phyloP scores from a whole-genome alignment of 2,113 vertebrate species.

The Panthera tigris region DNA sequence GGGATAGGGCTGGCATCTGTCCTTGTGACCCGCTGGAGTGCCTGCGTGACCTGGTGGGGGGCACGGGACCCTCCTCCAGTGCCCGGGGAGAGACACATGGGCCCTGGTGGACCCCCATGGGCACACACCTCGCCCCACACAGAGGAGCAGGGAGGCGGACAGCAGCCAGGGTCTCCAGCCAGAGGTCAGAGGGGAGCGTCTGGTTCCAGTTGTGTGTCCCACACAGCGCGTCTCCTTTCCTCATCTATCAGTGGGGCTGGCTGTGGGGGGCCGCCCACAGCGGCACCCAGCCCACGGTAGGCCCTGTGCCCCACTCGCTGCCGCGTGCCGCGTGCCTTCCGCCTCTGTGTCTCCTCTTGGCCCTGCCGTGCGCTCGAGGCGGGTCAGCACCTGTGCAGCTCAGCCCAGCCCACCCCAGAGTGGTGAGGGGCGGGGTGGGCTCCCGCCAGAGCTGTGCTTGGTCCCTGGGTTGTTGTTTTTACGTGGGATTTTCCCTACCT shows the following conservation, averaged over 20 bases:
- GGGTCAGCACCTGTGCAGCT: not conserved
- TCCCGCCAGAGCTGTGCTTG: not conserved
- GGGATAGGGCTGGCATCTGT: not conserved
- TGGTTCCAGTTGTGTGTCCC: rapidly evolving
- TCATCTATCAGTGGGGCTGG: not conserved
- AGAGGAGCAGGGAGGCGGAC: not conserved
- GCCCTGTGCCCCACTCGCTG: not conserved
- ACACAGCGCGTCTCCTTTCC: not conserved
- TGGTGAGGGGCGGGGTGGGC: not conserved
- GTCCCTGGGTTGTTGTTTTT: not conserved
- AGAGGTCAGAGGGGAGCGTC: not conserved
- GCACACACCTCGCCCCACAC: not conserved
- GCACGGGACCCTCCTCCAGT: not conserved
- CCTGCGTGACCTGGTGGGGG: not conserved
- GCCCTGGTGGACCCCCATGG: no score
- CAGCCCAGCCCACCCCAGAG: not conserved
- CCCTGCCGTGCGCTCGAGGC: not conserved
- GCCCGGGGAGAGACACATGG: not conserved
- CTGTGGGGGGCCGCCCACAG: not conserved
- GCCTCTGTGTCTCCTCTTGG: no score
- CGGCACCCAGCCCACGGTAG: not conserved
- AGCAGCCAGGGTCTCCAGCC: not conserved
- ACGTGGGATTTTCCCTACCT: conserved; percentile 70
- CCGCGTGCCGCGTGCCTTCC: not conserved
- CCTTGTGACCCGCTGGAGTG: not conserved